phyloP scores from a whole-genome alignment of 2,888 invertebrate species.

The Ariolimax columbianus region DNA sequence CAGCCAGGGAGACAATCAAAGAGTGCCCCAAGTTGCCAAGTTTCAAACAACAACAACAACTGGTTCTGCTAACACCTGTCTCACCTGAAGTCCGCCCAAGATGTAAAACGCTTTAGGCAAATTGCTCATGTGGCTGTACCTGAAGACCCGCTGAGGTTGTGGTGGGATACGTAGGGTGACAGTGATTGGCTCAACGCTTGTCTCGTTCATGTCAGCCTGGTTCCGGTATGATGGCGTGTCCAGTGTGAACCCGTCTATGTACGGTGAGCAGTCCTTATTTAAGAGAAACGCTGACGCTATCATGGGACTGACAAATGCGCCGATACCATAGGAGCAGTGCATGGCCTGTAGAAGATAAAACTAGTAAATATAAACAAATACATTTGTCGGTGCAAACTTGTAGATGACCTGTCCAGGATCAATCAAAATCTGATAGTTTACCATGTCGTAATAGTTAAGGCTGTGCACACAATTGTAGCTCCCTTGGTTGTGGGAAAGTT shows the following conservation, averaged over 20 bases:
- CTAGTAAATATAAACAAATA: too few relatives aligned
- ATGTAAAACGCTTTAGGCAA: conserved; percentile 80
- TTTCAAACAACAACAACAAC: too few relatives aligned
- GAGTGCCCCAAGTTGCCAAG: too few relatives aligned
- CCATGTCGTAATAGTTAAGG: too few relatives aligned
- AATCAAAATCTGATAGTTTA: too few relatives aligned
- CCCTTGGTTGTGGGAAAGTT: too few relatives aligned
- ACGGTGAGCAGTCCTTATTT: conserved; percentile 78
- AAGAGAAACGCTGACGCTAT: conserved; percentile 80
- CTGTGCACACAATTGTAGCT: too few relatives aligned
- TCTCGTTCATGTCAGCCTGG: neutral
- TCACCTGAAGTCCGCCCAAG: conserved; percentile 78
- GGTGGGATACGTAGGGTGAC: conserved; percentile 54
- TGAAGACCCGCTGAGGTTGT: conserved; percentile 62
- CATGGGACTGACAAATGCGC: conserved; percentile 80
- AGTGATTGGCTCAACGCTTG: conserved; percentile 19
- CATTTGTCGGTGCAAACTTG: too few relatives aligned
- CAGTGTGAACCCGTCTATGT: conserved; percentile 70
- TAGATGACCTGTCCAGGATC: too few relatives aligned
- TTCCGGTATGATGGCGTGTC: conserved; percentile 50
- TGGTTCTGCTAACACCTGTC: neutral
- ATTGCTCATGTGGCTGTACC: conserved; percentile 74
- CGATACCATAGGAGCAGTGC: conserved; percentile 81
- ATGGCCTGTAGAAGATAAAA: conserved; percentile 77
- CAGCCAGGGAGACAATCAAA: too few relatives aligned